Evolutionary conservation across 2,888 invertebrate species (phyloP), one percentile per base, ranked within the genome.

Genomic region (Lymantria dispar): DNA sequence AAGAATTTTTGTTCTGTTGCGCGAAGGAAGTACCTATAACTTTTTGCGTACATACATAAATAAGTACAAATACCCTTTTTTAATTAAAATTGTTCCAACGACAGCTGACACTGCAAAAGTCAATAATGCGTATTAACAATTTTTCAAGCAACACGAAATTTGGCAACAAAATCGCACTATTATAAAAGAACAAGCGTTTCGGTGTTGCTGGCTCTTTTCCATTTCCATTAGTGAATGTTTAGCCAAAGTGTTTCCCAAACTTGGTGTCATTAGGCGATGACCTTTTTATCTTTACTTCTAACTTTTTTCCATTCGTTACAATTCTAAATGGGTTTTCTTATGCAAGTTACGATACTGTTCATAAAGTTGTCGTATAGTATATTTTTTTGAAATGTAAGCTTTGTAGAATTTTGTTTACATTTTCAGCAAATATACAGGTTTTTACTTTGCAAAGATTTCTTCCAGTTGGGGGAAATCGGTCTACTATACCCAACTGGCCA

Each of bases 151-250:
- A 57, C 54, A 48, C 58, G 68, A 79, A 71, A 80, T 81, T 89
- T 87, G 87, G 87, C 87, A 85, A 69, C 71, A 69, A 72, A 66
- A 65, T 65, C 71, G 76, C 76, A 74, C 1, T 62, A 55, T 84
- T 52, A 83, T 76, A 22, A 54, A 83, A 84, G 87, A 87, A 85
- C 82, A 82, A 82, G 72, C 60, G 75, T 77, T 72, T 74, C 68
- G 58, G 68, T 67, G 69, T 73, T 74, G 63, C 86, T 90, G 89
- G 89, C 90, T 78, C 68, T 75, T 78, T 87, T 89, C 89, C 89
- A 90, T 88, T 86, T 88, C 90, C 90, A 91, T 91, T 90, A 91
- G 87, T 72, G 79, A 80, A 87, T 90, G 84, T 89, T 91, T 89
- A 90, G 86, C 87, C 80, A 85, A 89, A 90, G 87, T 87, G 88